Conservation (phyloP, 2,113 vertebrate species). For the Malurus melanocephalus region DNA sequence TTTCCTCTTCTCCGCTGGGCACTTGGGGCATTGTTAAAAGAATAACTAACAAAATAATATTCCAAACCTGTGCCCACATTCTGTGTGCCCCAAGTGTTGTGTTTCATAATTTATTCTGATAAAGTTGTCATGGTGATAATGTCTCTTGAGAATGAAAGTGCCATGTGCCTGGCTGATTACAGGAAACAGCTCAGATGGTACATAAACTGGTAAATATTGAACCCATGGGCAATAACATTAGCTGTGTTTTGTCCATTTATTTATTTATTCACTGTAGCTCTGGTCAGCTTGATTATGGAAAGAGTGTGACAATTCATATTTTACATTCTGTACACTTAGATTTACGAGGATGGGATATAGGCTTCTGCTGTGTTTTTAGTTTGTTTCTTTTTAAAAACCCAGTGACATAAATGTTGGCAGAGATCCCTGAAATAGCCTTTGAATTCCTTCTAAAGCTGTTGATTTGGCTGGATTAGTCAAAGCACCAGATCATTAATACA, state of each 20-base stretch:
- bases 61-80: slow-evolving; percentile 56
- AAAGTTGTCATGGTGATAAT: slow-evolving; percentile 82
- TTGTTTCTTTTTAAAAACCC: slow-evolving; percentile 5
- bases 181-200: slow-evolving; percentile 75
- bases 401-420: slow-evolving; percentile 56
- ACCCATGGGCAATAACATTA: slow-evolving; percentile 56
- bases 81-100: slow-evolving; percentile 62
- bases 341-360: slow-evolving; percentile 11
- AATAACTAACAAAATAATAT: slow-evolving; percentile 59
- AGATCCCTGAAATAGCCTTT: slow-evolving; percentile 66
- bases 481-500: slow-evolving; percentile 71
- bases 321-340: slow-evolving; percentile 11
- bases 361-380: neutral
- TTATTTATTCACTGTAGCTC: slow-evolving; percentile 38
- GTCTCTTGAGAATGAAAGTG: slow-evolving; percentile 69
- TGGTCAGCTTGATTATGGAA: slow-evolving; percentile 31
- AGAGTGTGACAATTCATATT: slow-evolving; percentile 29
- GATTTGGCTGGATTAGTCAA: slow-evolving; percentile 74
- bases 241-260: slow-evolving; percentile 45
- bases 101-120: slow-evolving; percentile 76
- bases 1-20: slow-evolving; percentile 45
- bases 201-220: slow-evolving; percentile 76
- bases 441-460: slow-evolving; percentile 65
- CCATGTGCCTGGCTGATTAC: slow-evolving; percentile 74
- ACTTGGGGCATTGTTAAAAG: slow-evolving; percentile 50